Conservation (phyloP, 2,888 invertebrate genomes). For the Caenorhabditis sulstoni region DNA sequence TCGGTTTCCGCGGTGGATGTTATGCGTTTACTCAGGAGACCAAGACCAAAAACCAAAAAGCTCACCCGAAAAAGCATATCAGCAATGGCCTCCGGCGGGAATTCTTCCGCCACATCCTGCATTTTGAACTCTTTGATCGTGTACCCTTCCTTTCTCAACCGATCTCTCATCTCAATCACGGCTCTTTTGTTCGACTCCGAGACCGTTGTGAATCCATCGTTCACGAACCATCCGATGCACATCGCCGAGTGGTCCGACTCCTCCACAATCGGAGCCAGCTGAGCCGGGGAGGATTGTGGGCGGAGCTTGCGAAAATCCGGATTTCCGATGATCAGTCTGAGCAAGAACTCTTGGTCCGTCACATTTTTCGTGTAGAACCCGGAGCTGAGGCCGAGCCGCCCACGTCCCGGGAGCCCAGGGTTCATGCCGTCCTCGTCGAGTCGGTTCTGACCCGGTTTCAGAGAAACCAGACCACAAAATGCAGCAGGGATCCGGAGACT, state of each 20-base stretch:
- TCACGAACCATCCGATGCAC: conserved; percentile 80
- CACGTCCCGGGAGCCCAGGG: conserved; percentile 74
- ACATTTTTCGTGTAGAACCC: conserved; percentile 78
- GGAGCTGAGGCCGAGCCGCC: conserved; percentile 66
- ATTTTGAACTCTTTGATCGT: conserved; percentile 72
- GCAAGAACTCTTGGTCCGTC: conserved; percentile 72
- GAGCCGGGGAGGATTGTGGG: conserved; percentile 54
- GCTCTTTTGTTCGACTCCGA: conserved; percentile 80
- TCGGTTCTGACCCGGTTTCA: conserved; percentile 81
- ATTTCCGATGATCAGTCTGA: conserved; percentile 57
- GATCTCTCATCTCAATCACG: conserved; percentile 72
- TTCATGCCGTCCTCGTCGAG: conserved; percentile 62
- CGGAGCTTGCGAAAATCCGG: conserved; percentile 53
- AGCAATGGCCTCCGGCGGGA: conserved; percentile 40
- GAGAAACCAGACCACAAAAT: conserved; percentile 81
- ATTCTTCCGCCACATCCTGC: conserved; percentile 61
- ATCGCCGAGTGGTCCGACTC: too few species aligned
- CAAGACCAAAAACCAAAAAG: too few species aligned
- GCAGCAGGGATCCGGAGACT: conserved; percentile 82
- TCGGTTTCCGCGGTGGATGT: conserved; percentile 31
- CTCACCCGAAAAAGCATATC: conserved; percentile 65
- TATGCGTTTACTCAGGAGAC: too few species aligned
- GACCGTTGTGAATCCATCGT: conserved; percentile 80
- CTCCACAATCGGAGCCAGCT: conserved; percentile 5
- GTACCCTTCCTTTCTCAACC: conserved; percentile 70